Conservation (phyloP, 2,797 vertebrate genomes). For the Muscicapa comitata region DNA sequence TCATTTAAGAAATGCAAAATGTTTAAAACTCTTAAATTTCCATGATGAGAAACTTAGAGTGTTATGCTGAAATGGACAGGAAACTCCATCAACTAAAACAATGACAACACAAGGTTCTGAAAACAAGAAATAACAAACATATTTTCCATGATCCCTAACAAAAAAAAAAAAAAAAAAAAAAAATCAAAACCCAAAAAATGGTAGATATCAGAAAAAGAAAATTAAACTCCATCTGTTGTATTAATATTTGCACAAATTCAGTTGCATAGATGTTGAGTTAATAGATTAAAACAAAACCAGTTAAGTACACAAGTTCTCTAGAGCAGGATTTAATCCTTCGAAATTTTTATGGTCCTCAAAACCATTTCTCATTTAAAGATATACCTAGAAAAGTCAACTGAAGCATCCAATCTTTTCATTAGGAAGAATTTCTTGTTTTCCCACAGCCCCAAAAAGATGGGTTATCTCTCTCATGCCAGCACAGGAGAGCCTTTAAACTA, state of each 20-base stretch:
- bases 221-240: neutral
- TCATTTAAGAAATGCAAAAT: neutral
- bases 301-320: neutral
- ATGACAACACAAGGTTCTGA: neutral
- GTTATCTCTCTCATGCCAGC: slow-evolving; percentile 2
- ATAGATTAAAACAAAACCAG: neutral
- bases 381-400: neutral
- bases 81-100: neutral
- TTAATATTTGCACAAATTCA: neutral
- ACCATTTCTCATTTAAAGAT: neutral
- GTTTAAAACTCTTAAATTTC: neutral
- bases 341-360: neutral
- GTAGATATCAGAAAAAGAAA: neutral
- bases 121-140: neutral
- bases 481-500: slow-evolving; percentile 63
- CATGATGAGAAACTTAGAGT: accelerated
- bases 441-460: neutral
- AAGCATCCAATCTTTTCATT: neutral
- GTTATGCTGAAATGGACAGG: neutral
- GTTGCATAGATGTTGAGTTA: neutral
- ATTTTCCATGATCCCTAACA: neutral
- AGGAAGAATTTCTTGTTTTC: neutral
- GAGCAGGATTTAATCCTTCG: neutral
- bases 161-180: neutral
- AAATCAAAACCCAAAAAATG: too few species aligned